phyloP scores from a whole-genome alignment of 2,888 invertebrate species.

The Xestia xanthographa region DNA sequence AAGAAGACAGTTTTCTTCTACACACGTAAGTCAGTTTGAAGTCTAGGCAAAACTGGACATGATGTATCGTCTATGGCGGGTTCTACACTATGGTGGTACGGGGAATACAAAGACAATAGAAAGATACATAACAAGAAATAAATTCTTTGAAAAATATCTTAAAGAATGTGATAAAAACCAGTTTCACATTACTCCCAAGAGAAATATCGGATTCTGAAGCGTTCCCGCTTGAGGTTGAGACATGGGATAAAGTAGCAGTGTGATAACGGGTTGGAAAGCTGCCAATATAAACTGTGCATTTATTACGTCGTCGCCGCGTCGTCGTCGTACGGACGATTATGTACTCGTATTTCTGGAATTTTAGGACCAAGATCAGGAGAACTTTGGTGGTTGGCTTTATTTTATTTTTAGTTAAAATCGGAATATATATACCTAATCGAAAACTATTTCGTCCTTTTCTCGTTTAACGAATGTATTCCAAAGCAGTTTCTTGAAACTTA shows the following conservation, averaged over 20 bases:
- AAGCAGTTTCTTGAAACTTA: background rate
- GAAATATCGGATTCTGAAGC: constrained; percentile 23
- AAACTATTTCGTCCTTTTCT: background rate
- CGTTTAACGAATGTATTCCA: background rate
- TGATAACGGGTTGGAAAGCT: background rate
- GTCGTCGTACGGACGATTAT: background rate
- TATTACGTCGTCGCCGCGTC: background rate
- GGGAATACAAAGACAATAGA: background rate
- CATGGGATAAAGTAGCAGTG: background rate
- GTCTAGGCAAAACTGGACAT: no score
- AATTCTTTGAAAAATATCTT: constrained; percentile 10
- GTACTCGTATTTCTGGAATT: background rate
- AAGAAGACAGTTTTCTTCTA: no score
- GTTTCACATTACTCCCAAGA: constrained; percentile 5
- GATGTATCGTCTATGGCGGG: no score
- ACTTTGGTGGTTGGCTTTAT: background rate
- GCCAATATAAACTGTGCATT: constrained; percentile 17
- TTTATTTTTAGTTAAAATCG: no score
- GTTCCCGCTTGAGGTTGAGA: constrained; percentile 3
- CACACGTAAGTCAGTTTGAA: no score
- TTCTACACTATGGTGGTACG: background rate
- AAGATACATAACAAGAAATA: no score
- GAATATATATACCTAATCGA: background rate
- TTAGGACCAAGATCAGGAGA: background rate
- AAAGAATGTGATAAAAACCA: background rate